phyloP scores from a whole-genome alignment of 30 jellyfish, hydroid and myxozoan genomes.

The Turritopsis dohrnii region DNA sequence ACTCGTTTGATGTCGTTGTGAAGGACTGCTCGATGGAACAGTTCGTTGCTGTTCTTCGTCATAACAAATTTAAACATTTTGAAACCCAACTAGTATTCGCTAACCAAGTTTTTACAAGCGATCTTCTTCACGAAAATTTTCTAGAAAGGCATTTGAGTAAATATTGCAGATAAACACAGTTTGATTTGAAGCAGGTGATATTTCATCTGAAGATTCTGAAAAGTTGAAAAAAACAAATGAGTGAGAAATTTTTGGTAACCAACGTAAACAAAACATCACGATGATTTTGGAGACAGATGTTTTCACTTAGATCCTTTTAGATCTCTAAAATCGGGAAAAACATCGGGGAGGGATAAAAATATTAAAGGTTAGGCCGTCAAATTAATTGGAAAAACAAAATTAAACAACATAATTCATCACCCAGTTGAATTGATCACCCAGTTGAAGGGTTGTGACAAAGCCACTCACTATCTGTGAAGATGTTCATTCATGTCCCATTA shows the following conservation, averaged over 20 bases:
- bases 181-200: not conserved
- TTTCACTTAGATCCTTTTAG: too few species aligned
- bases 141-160: not conserved
- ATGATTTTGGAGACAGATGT: not conserved
- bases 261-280: not conserved
- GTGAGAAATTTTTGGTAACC: not conserved
- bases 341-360: too few species aligned
- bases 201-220: not conserved
- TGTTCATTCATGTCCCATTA: too few species aligned
- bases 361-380: too few species aligned
- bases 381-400: too few species aligned
- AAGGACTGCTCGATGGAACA: conserved; percentile 88
- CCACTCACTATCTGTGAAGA: too few species aligned
- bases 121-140: not conserved
- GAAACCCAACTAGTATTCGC: too few species aligned
- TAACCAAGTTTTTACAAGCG: too few species aligned
- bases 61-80: conserved; percentile 93
- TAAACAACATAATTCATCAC: too few species aligned
- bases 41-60: conserved; percentile 76
- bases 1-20: conserved; percentile 75
- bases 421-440: too few species aligned
- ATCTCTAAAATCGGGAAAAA: too few species aligned
- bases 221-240: not conserved
- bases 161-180: not conserved
- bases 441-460: too few species aligned